Evolutionary conservation across 2,113 vertebrate species (phyloP).

Genomic region (Polypterus senegalus): DNA sequence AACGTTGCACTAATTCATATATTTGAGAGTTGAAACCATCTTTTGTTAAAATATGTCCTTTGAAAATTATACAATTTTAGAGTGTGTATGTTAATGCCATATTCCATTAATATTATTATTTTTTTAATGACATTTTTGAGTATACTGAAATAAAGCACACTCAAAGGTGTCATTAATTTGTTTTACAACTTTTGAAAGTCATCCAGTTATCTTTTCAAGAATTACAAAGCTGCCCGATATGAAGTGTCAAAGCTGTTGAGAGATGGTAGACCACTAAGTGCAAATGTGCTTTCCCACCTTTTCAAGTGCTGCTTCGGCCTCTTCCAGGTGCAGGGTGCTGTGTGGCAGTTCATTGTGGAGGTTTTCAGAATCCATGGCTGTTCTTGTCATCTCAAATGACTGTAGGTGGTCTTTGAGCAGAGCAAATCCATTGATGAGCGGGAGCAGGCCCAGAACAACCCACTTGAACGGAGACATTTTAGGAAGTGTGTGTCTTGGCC

Average conservation of each 20-base stretch:
- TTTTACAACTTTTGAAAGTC: conserved; percentile 4
- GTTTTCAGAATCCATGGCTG: neutral
- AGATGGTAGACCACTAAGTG: neutral
- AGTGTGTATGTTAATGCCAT: no score
- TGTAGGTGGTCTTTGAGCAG: neutral
- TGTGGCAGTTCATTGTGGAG: neutral
- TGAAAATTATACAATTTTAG: no score
- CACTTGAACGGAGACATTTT: conserved; percentile 13
- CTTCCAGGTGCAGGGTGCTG: neutral
- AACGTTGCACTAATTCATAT: no score
- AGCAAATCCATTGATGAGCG: neutral
- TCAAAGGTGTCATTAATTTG: conserved; percentile 26
- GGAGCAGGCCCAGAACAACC: conserved; percentile 1
- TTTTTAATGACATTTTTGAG: neutral
- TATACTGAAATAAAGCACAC: conserved; percentile 5
- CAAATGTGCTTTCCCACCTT: neutral
- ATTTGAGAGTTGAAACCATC: no score
- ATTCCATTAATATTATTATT: no score
- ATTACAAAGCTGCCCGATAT: neutral
- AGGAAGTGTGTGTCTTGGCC: neutral
- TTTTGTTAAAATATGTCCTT: no score
- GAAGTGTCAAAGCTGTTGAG: neutral
- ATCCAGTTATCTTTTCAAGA: neutral
- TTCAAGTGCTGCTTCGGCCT: neutral
- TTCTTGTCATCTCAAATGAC: neutral